A percentile compares a stretch with the other conserved stretches of the same genome.
phyloP scores from a whole-genome alignment of 2,888 invertebrate species.

The Agrochola macilenta region DNA sequence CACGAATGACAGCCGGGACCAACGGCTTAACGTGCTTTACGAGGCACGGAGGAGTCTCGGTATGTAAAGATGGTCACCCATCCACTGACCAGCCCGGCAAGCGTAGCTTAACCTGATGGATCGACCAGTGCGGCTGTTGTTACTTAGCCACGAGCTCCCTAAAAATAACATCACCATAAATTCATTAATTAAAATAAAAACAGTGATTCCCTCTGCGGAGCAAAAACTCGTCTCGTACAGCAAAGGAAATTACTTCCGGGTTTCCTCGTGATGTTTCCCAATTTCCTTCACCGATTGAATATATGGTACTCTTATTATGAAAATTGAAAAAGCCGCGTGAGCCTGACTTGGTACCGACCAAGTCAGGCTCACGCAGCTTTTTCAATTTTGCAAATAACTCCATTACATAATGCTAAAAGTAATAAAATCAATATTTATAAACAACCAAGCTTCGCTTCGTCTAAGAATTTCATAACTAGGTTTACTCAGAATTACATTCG shows the following conservation, averaged over 20 bases:
- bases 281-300: conserved; percentile 16
- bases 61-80: too few relatives aligned
- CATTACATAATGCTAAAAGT: neutral
- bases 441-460: conserved; percentile 2
- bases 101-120: too few relatives aligned
- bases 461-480: conserved; percentile 37
- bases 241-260: neutral
- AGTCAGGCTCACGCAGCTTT: too few relatives aligned
- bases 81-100: too few relatives aligned
- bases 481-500: conserved; percentile 48
- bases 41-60: too few relatives aligned
- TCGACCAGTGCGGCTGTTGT: too few relatives aligned
- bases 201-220: neutral
- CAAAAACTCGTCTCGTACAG: neutral
- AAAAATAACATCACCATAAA: too few relatives aligned
- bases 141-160: too few relatives aligned
- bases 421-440: conserved; percentile 28
- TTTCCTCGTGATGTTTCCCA: conserved; percentile 1
- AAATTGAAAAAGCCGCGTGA: neutral
- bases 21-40: too few relatives aligned
- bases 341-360: neutral
- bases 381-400: conserved; percentile 13
- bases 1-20: too few relatives aligned
- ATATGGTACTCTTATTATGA: too few relatives aligned
- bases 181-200: neutral